These are phyloP conservation scores for Chloroceryle amazona DNA, from an alignment of 2,797 vertebrate species.

Conservation along the genomic window DNA sequence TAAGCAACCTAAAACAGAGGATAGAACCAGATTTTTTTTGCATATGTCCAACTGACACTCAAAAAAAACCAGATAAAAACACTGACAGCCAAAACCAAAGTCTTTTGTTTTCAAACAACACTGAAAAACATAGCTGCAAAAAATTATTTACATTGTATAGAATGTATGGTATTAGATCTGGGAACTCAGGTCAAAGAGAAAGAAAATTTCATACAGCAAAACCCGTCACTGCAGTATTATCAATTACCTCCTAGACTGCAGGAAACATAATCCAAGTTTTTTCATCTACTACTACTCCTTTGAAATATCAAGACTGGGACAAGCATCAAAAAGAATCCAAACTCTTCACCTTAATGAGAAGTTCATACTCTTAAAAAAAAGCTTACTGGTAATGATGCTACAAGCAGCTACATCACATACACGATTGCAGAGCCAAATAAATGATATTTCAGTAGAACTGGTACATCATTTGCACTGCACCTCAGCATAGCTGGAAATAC, in stretches of 20 bases:
- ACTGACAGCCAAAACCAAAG: neutral
- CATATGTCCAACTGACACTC: neutral
- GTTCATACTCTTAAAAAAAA: neutral
- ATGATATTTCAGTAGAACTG: neutral
- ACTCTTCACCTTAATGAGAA: neutral
- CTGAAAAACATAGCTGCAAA: neutral
- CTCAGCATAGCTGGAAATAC: neutral
- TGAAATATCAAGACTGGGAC: neutral
- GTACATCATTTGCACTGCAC: neutral
- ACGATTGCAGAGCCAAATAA: neutral
- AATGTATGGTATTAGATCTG: neutral
- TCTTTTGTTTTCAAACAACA: slow-evolving; percentile 23
- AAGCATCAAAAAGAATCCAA: neutral
- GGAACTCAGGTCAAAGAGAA: neutral
- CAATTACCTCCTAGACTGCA: neutral
- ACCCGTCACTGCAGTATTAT: neutral
- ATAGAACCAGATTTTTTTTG: neutral
- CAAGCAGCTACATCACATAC: rapidly evolving
- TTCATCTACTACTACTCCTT: neutral
- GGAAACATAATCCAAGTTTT: neutral
- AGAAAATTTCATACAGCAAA: neutral
- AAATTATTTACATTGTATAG: neutral
- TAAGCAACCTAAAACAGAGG: neutral
- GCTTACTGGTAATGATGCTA: neutral
- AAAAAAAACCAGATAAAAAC: neutral